Evolutionary conservation across 1,140 invertebrate species (phyloP).

Genomic region (Stegodyphus mimosarum): DNA sequence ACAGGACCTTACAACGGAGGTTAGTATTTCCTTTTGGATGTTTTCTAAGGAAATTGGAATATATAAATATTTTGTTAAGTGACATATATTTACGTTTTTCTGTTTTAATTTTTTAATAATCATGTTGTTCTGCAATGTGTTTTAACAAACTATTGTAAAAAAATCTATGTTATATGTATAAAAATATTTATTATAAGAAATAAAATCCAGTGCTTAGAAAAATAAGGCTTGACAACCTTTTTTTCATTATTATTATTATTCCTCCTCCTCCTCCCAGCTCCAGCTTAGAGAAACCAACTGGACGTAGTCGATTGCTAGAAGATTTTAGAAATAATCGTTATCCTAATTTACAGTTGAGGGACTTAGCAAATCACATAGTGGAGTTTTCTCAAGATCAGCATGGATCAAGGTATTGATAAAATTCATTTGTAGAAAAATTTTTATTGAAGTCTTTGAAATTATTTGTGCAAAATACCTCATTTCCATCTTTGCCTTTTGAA

Average conservation of each 20-base stretch:
- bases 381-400: slow-evolving; percentile 99
- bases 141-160: no score
- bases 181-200: no score
- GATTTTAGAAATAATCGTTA: slow-evolving; percentile 87
- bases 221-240: neutral
- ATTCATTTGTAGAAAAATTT: neutral
- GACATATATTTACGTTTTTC: no score
- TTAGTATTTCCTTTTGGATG: slow-evolving; percentile 23
- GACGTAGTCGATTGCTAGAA: slow-evolving; percentile 90
- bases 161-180: no score
- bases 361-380: slow-evolving; percentile 93
- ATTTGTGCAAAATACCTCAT: no score
- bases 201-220: no score
- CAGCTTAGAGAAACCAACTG: slow-evolving; percentile 71
- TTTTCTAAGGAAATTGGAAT: no score
- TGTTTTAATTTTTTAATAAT: no score
- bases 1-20: slow-evolving; percentile 63
- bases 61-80: no score
- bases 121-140: no score
- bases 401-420: slow-evolving; percentile 81
- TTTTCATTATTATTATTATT: neutral
- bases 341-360: slow-evolving; percentile 92
- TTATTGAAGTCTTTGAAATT: neutral
- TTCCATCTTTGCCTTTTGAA: no score
- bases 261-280: slow-evolving; percentile 19